Percentiles rank a stretch among this genome's conserved stretches.
These are phyloP conservation scores for Pyralis farinalis DNA, from an alignment of 2,888 invertebrate species.

Conservation along the genomic window DNA sequence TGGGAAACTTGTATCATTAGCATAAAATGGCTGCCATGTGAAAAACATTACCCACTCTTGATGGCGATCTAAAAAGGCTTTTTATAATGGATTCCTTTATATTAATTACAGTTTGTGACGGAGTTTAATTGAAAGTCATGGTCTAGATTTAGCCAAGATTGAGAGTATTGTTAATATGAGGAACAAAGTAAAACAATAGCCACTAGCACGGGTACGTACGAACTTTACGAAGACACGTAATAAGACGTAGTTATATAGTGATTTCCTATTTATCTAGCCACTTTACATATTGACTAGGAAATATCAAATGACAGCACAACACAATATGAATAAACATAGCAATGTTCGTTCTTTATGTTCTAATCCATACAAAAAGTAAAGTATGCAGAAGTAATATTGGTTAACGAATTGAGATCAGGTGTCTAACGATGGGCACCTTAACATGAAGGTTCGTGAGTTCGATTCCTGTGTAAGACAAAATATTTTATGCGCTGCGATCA, in stretches of 20 bases:
- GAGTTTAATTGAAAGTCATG: slow-evolving; percentile 29
- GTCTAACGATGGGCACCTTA: no score
- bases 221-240: slow-evolving; percentile 26
- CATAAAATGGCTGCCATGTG: slow-evolving; percentile 40
- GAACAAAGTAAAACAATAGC: slow-evolving; percentile 41
- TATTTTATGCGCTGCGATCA: no score
- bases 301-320: no score
- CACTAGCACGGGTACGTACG: slow-evolving; percentile 26
- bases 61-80: slow-evolving; percentile 29
- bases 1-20: slow-evolving; percentile 37
- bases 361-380: no score
- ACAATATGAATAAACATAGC: no score
- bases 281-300: slow-evolving; percentile 21
- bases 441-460: no score
- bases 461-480: no score
- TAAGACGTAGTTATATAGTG: slow-evolving; percentile 31
- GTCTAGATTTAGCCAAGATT: slow-evolving; percentile 44
- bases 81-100: slow-evolving; percentile 34
- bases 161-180: slow-evolving; percentile 28
- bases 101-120: slow-evolving; percentile 30
- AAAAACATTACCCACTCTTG: slow-evolving; percentile 38
- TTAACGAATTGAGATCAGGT: no score
- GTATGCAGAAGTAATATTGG: no score
- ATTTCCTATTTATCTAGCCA: slow-evolving; percentile 35
- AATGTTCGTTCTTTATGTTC: no score